phyloP scores from a whole-genome alignment of 2,888 invertebrate genomes.

The Lissocephala sabroskyi region DNA sequence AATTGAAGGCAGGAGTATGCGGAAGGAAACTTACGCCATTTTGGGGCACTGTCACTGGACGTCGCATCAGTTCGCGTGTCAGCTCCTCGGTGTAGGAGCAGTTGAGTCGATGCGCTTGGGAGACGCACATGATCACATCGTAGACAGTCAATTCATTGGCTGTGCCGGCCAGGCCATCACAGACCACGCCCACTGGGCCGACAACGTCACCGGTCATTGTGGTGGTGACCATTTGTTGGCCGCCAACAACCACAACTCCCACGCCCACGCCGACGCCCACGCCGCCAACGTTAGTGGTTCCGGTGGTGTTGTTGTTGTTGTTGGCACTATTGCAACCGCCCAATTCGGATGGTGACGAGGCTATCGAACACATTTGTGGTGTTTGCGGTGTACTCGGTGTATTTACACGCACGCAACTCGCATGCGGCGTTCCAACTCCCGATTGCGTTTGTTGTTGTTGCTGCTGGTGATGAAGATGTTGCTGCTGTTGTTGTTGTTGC shows the following conservation, averaged over 20 bases:
- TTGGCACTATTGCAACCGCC: conserved; percentile 69
- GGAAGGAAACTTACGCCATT: conserved; percentile 70
- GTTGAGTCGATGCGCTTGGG: conserved; percentile 89
- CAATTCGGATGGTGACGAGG: conserved; percentile 71
- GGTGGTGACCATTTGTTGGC: conserved; percentile 42
- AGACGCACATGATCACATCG: conserved; percentile 85
- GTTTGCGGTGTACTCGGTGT: conserved; percentile 75
- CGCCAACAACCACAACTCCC: conserved; percentile 51
- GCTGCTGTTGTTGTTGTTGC: conserved; percentile 30
- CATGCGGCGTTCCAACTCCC: conserved; percentile 36
- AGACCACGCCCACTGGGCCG: conserved; percentile 15
- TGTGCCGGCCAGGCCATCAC: conserved; percentile 70
- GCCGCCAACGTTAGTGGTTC: conserved; percentile 33
- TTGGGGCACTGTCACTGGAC: conserved; percentile 78
- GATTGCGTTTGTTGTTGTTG: conserved; percentile 33
- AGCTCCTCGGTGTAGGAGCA: conserved; percentile 92
- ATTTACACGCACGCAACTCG: conserved; percentile 69
- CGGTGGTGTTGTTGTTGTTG: conserved; percentile 47
- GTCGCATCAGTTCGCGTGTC: conserved; percentile 79
- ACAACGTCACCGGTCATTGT: conserved; percentile 26
- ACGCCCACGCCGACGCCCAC: conserved; percentile 34
- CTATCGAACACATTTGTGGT: conserved; percentile 73
- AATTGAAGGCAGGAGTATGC: no score
- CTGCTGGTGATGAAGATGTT: conserved; percentile 37
- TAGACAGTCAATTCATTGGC: conserved; percentile 79